These are phyloP conservation scores for Micromesistius poutassou DNA, from an alignment of 2,797 vertebrate species.

Conservation along the genomic window DNA sequence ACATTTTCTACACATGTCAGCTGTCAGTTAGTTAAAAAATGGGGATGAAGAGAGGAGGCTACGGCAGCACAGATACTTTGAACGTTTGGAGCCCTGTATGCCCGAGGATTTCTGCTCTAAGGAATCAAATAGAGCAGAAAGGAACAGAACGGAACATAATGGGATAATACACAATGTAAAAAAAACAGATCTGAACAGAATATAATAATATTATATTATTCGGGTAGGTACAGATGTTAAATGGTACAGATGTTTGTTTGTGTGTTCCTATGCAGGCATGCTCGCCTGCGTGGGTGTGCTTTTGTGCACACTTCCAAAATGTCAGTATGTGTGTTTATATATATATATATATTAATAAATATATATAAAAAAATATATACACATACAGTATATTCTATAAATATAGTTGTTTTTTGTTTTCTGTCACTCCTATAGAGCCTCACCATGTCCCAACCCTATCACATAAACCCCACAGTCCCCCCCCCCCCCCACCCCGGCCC, in stretches of 20 bases:
- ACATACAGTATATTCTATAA: too few species aligned
- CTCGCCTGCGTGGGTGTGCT: not conserved
- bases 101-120: not conserved
- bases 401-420: not conserved
- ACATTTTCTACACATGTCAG: slow-evolving; percentile 6
- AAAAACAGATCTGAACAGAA: slow-evolving; percentile 5
- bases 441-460: too few species aligned
- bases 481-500: too few species aligned
- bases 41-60: not conserved
- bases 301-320: not conserved
- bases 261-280: not conserved
- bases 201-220: not conserved
- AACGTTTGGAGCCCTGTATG: not conserved
- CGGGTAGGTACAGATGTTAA: not conserved
- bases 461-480: too few species aligned
- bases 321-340: too few species aligned
- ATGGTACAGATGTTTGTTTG: not conserved
- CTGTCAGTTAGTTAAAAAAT: slow-evolving; percentile 7
- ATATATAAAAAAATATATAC: too few species aligned
- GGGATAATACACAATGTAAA: slow-evolving; percentile 17
- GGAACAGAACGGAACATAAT: not conserved
- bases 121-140: not conserved
- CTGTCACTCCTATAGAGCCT: not conserved
- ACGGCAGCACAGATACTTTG: not conserved
- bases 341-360: too few species aligned